phyloP scores from a whole-genome alignment of 2,888 invertebrate genomes.

The Caenorhabditis becei region DNA sequence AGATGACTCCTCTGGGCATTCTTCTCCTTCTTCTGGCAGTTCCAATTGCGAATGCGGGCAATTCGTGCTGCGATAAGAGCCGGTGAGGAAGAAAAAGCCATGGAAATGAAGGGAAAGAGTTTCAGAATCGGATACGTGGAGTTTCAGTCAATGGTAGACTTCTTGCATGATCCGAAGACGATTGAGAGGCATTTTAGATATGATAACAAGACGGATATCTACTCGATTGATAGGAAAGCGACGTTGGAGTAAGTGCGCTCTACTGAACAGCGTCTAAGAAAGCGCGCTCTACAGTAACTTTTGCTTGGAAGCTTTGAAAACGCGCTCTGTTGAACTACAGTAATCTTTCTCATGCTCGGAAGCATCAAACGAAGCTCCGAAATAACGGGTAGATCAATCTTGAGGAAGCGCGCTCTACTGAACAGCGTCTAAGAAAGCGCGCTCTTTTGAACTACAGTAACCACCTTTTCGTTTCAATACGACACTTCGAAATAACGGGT shows the following conservation, averaged over 20 bases:
- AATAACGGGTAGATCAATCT: too few species aligned
- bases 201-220: conserved; percentile 11
- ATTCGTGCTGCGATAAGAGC: conserved; percentile 19
- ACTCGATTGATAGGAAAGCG: not conserved
- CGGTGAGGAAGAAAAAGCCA: not conserved
- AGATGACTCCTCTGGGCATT: conserved; percentile 5
- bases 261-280: too few species aligned
- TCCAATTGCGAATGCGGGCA: not conserved
- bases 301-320: too few species aligned
- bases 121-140: conserved; percentile 28
- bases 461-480: too few species aligned
- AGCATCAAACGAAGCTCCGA: too few species aligned
- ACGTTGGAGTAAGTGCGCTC: conserved; percentile 14
- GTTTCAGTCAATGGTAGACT: not conserved
- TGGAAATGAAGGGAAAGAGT: not conserved
- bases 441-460: too few species aligned
- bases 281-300: too few species aligned
- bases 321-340: too few species aligned
- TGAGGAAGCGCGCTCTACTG: too few species aligned
- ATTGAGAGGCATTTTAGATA: conserved; percentile 9
- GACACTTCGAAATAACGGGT: too few species aligned
- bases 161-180: conserved; percentile 3
- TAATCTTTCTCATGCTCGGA: too few species aligned
- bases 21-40: not conserved
- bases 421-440: too few species aligned